phyloP scores from a whole-genome alignment of 2,888 invertebrate genomes.

The Crocallis elinguaria region DNA sequence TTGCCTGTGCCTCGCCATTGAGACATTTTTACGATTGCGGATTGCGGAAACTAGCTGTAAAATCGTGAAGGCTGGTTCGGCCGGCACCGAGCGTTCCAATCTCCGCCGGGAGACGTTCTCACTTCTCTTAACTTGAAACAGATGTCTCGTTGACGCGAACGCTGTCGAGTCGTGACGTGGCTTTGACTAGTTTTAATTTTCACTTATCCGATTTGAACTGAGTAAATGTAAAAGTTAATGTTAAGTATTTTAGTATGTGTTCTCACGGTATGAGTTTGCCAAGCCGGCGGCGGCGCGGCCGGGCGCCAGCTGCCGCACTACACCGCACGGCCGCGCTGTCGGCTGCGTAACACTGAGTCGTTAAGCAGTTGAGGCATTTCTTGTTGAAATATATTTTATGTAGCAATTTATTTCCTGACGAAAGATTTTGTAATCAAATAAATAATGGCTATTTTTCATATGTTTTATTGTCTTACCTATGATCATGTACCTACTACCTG shows the following conservation, averaged over 20 bases:
- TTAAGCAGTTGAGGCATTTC: constrained; percentile 67
- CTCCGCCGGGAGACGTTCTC: no score
- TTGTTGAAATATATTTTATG: constrained; percentile 79
- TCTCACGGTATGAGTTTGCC: constrained; percentile 50
- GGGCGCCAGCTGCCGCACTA: constrained; percentile 23
- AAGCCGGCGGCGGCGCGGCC: constrained; percentile 8
- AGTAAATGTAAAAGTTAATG: constrained; percentile 54
- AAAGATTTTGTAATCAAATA: constrained; percentile 82
- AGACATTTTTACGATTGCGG: no score
- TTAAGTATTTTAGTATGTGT: constrained; percentile 55
- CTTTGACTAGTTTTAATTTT: constrained; percentile 50
- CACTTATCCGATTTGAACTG: constrained; percentile 55
- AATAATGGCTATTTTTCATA: constrained; percentile 75
- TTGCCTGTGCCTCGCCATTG: no score
- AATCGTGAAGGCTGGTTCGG: no score
- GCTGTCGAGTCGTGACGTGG: constrained; percentile 49
- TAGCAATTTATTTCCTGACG: constrained; percentile 80
- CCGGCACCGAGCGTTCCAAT: no score
- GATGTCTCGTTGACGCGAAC: constrained; percentile 30
- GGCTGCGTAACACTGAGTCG: constrained; percentile 32
- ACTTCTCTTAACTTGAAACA: no score
- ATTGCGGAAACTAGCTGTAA: no score
- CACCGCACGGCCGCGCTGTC: constrained; percentile 13
- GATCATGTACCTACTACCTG: no score
- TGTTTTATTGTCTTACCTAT: no score